Conservation (phyloP, 2,113 vertebrate species). For the Ceyx cyanopectus region DNA sequence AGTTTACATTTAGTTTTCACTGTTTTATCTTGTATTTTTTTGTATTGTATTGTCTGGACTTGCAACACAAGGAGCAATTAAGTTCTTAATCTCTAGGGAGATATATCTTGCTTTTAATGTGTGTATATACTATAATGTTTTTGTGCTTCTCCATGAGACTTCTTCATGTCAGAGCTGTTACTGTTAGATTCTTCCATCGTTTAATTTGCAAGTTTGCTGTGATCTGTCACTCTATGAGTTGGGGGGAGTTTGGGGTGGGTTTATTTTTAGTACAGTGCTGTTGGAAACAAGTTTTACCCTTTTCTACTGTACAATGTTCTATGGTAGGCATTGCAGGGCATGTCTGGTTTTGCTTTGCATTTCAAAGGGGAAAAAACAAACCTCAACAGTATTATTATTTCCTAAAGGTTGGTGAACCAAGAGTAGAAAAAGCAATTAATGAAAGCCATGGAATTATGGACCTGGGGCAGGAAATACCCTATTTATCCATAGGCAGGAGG, state of each 20-base stretch:
- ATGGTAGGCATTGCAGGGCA: background rate
- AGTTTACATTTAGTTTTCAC: background rate
- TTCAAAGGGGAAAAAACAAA: background rate
- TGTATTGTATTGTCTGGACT: background rate
- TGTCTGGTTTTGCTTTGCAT: background rate
- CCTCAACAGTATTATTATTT: background rate
- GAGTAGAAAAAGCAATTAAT: background rate
- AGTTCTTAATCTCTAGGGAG: background rate
- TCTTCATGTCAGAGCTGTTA: background rate
- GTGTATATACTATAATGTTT: background rate
- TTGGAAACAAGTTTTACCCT: background rate
- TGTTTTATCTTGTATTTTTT: background rate
- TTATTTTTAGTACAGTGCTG: background rate
- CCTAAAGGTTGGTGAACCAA: background rate
- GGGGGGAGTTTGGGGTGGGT: background rate
- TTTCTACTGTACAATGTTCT: background rate
- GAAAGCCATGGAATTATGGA: background rate
- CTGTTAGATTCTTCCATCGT: background rate
- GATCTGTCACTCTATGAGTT: background rate
- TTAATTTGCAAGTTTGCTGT: background rate
- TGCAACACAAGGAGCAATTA: background rate
- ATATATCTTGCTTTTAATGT: background rate
- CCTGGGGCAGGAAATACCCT: background rate
- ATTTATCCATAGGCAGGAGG: accelerated
- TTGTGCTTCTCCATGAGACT: background rate